Evolutionary conservation across 2,113 vertebrate genomes (phyloP).

Genomic region (Alexandromys fortis): DNA sequence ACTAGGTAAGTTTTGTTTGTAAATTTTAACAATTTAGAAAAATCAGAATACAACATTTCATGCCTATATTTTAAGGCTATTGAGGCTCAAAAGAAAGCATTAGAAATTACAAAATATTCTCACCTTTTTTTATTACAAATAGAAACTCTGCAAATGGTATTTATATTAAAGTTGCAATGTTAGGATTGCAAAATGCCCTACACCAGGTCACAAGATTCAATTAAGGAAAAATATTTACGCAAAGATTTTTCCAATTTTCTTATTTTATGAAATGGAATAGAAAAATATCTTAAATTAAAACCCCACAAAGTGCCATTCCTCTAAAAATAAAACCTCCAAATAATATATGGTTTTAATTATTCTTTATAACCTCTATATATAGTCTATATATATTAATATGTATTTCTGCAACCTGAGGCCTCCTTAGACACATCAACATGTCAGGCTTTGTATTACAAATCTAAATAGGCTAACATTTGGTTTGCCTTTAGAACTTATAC

Average conservation of each 20-base stretch:
- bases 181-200: conserved; percentile 4
- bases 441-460: neutral
- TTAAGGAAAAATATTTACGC: conserved; percentile 5
- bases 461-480: neutral
- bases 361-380: neutral
- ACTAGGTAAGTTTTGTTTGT: neutral
- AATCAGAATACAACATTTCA: neutral
- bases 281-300: conserved; percentile 56
- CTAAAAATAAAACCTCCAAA: neutral
- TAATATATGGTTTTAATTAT: neutral
- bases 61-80: conserved; percentile 14
- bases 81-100: neutral
- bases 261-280: conserved; percentile 29
- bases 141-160: neutral
- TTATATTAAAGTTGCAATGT: conserved; percentile 11
- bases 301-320: neutral
- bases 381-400: neutral
- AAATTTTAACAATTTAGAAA: neutral
- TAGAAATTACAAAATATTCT: conserved; percentile 44
- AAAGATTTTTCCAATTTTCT: neutral
- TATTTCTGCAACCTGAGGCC: neutral
- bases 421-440: neutral
- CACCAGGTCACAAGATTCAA: neutral
- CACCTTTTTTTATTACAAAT: neutral
- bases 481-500: neutral